Conservation (phyloP, 2,797 vertebrate genomes). For the Salarias fasciatus region DNA sequence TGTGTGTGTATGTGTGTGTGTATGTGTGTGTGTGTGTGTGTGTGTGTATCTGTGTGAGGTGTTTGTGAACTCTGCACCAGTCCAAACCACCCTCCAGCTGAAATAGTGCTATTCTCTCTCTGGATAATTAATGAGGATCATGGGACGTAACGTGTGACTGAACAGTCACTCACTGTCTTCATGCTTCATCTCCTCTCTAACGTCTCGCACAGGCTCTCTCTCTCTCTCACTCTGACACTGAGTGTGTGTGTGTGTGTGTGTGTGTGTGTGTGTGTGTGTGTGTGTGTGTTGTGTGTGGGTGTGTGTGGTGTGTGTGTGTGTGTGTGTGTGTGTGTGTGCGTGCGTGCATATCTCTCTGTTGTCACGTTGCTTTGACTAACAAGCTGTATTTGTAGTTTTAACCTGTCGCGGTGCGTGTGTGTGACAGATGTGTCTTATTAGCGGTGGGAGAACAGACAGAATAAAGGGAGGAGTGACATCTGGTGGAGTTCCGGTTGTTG, state of each 20-base stretch:
- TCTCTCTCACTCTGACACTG: neutral
- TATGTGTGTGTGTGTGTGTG: no score
- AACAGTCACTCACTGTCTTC: constrained; percentile 4
- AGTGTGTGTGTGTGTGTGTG: no score
- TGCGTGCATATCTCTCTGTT: neutral
- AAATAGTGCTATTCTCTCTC: neutral
- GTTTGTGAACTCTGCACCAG: neutral
- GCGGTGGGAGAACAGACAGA: neutral
- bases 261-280: no score
- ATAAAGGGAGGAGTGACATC: constrained; percentile 25
- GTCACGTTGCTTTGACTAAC: constrained; percentile 2
- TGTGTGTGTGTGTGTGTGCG: no score
- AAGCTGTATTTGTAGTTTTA: constrained; percentile 3
- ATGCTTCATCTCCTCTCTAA: neutral
- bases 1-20: no score
- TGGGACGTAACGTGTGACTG: neutral
- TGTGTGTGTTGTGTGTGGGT: no score
- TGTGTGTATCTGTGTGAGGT: no score
- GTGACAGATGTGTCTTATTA: neutral
- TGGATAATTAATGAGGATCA: neutral
- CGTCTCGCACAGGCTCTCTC: neutral
- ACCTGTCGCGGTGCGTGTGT: neutral
- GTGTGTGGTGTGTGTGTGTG: no score
- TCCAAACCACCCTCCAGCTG: neutral
- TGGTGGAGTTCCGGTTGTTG: constrained; percentile 17